Evolutionary conservation across 2,113 vertebrate species (phyloP).

Genomic region (Collichthys lucidus): DNA sequence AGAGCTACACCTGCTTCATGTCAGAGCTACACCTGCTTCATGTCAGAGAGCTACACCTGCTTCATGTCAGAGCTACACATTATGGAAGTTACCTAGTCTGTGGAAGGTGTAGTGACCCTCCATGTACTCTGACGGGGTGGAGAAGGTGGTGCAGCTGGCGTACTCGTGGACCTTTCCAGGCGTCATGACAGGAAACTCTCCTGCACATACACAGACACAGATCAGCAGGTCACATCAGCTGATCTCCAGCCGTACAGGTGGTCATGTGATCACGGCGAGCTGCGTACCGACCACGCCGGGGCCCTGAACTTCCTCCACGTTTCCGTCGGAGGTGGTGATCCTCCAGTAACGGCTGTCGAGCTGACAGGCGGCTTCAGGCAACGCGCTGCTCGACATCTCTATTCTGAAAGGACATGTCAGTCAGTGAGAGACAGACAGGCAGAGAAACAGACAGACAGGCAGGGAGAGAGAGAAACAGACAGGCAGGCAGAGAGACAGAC

Average conservation of each 20-base stretch:
- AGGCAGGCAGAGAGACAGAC: too few relatives aligned
- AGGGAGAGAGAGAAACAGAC: too few relatives aligned
- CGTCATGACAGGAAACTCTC: conserved; percentile 96
- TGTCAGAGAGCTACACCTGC: too few relatives aligned
- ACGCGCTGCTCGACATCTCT: conserved; percentile 93
- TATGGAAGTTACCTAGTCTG: conserved; percentile 70
- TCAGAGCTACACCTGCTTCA: background rate
- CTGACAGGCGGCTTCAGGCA: conserved; percentile 93
- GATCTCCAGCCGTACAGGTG: background rate
- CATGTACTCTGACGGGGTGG: conserved; percentile 96
- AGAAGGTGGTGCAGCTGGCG: conserved; percentile 97
- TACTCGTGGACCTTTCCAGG: conserved; percentile 96
- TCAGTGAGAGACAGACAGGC: background rate
- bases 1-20: too few relatives aligned
- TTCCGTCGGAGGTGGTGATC: conserved; percentile 95
- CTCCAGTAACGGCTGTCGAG: conserved; percentile 97
- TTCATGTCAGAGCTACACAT: background rate
- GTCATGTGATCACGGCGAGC: background rate
- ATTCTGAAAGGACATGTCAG: conserved; percentile 82
- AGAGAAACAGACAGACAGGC: too few relatives aligned
- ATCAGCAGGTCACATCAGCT: background rate
- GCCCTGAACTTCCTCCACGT: conserved; percentile 95
- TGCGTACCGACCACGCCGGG: conserved; percentile 94
- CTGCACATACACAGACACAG: conserved; percentile 76
- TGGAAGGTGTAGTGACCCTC: conserved; percentile 99